phyloP scores from a whole-genome alignment of 2,888 invertebrate species.

The Lysandra bellargus region DNA sequence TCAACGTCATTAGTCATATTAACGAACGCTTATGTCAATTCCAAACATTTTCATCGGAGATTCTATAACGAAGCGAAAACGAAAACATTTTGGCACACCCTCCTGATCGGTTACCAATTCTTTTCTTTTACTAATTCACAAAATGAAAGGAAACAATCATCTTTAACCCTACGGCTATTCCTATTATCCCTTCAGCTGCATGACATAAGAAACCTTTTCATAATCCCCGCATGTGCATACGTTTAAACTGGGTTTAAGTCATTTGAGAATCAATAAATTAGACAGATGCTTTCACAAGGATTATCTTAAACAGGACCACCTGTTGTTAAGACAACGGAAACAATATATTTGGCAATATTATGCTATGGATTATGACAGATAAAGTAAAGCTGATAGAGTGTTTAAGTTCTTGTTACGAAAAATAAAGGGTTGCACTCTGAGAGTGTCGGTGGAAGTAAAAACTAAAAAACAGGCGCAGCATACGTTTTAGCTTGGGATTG shows the following conservation, averaged over 20 bases:
- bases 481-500: too few species aligned
- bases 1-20: too few species aligned
- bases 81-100: too few species aligned
- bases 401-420: background rate
- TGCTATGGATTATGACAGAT: constrained; percentile 41
- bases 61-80: too few species aligned
- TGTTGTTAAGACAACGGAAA: constrained; percentile 65
- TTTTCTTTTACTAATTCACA: background rate
- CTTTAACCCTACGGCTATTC: background rate
- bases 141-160: constrained; percentile 3
- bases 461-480: too few species aligned
- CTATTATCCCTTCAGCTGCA: background rate
- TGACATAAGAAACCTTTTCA: constrained; percentile 31
- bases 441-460: too few species aligned
- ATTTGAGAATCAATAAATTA: constrained; percentile 60
- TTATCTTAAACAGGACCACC: constrained; percentile 74
- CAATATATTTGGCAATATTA: constrained; percentile 54
- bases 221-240: constrained; percentile 62
- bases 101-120: too few species aligned
- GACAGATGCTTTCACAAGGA: constrained; percentile 65
- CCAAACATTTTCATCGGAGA: too few species aligned
- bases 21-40: too few species aligned
- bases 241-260: constrained; percentile 49
- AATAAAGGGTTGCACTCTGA: too few species aligned
- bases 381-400: constrained; percentile 37